Evolutionary conservation across 2,888 invertebrate species (phyloP).

Genomic region (Thyatira batis): DNA sequence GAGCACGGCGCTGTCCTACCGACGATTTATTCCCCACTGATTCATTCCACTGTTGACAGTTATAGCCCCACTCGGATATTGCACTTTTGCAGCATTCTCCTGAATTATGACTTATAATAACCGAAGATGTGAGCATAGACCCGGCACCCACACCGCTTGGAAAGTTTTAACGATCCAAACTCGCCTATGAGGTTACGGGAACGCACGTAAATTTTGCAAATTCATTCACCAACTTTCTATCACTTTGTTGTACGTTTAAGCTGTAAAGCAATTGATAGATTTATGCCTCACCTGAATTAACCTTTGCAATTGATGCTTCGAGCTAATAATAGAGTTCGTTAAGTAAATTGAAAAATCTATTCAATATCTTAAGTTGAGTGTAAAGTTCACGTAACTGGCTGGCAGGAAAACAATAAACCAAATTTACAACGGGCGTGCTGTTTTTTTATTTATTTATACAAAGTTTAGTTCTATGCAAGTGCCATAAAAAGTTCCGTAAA

Average conservation of each 20-base stretch:
- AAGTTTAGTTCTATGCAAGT: slow-evolving; percentile 62
- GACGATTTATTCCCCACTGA: slow-evolving; percentile 74
- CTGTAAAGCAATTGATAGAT: slow-evolving; percentile 13
- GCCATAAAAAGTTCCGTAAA: slow-evolving; percentile 74
- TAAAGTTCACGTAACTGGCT: slow-evolving; percentile 33
- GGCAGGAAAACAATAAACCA: slow-evolving; percentile 64
- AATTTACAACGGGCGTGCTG: slow-evolving; percentile 65
- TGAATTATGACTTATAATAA: slow-evolving; percentile 71
- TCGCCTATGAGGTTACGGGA: slow-evolving; percentile 15
- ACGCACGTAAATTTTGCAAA: slow-evolving; percentile 34
- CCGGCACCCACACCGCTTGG: slow-evolving; percentile 34
- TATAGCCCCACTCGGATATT: slow-evolving; percentile 74
- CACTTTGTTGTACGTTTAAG: slow-evolving; percentile 30
- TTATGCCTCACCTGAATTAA: slow-evolving; percentile 31
- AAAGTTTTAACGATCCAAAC: slow-evolving; percentile 17
- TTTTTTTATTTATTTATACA: slow-evolving; percentile 72
- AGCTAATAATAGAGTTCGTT: slow-evolving; percentile 46
- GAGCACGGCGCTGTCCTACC: slow-evolving; percentile 61
- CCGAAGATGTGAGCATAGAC: slow-evolving; percentile 35
- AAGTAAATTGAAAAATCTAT: slow-evolving; percentile 26
- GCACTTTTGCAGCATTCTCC: slow-evolving; percentile 65
- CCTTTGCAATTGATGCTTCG: slow-evolving; percentile 37
- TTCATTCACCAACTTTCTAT: slow-evolving; percentile 50
- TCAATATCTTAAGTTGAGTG: slow-evolving; percentile 20
- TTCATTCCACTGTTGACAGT: slow-evolving; percentile 76